These are phyloP conservation scores for Pangasius larnaudii DNA, from an alignment of 2,797 vertebrate species.

Conservation along the genomic window DNA sequence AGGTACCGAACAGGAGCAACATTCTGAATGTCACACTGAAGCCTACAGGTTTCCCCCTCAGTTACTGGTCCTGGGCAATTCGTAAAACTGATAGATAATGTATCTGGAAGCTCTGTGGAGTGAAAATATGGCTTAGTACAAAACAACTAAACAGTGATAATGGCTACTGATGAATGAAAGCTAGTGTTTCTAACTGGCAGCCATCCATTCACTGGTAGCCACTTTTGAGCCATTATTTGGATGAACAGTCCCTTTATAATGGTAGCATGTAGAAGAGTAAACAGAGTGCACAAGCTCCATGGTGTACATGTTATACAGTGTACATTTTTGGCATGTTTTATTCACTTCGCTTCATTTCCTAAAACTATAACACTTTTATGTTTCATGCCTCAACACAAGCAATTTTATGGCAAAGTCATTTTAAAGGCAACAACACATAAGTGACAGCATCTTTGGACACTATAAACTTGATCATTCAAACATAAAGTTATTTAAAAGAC, in stretches of 20 bases:
- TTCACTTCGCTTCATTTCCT: not conserved
- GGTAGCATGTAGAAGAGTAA: not conserved
- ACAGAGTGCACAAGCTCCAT: not conserved
- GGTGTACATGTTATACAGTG: not conserved
- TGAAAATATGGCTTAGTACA: slow-evolving; percentile 14
- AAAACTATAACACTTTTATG: not conserved
- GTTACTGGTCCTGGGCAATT: slow-evolving; percentile 6
- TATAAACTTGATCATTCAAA: not conserved
- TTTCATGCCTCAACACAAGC: not conserved
- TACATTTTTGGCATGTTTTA: not conserved
- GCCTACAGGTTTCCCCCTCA: slow-evolving; percentile 19
- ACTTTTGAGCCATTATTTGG: not conserved
- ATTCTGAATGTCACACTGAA: slow-evolving; percentile 63
- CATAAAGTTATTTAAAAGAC: not conserved
- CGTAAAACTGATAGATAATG: slow-evolving; percentile 53
- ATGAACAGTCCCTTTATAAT: not conserved
- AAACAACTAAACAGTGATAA: slow-evolving; percentile 1
- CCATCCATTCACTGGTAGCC: not conserved
- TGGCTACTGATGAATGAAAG: not conserved
- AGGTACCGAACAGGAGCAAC: slow-evolving; percentile 67
- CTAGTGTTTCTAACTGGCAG: slow-evolving; percentile 9
- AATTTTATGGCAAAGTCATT: not conserved
- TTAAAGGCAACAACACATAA: not conserved
- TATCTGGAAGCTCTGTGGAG: slow-evolving; percentile 67
- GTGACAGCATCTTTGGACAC: not conserved